phyloP scores from a whole-genome alignment of 2,113 vertebrate species.

The Tupaia tana region DNA sequence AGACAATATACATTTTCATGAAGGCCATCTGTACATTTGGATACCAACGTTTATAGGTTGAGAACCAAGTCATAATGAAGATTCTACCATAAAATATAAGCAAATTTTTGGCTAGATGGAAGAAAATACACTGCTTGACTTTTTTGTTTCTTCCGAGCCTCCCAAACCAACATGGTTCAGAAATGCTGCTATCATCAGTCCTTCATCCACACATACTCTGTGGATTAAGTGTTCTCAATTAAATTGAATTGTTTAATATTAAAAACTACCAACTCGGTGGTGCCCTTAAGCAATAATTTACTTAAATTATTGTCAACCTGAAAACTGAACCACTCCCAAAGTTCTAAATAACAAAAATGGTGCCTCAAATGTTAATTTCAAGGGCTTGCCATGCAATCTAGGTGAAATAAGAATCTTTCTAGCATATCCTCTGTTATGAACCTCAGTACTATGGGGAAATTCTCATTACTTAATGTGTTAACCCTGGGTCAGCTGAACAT shows the following conservation, averaged over 20 bases:
- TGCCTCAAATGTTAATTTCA: background rate
- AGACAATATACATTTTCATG: background rate
- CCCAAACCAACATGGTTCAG: background rate
- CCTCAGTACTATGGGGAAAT: background rate
- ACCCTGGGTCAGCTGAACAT: background rate
- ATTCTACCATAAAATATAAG: background rate
- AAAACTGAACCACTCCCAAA: background rate
- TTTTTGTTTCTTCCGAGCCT: background rate
- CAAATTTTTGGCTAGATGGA: background rate
- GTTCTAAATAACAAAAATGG: constrained; percentile 34
- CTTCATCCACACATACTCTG: background rate
- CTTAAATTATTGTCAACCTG: background rate
- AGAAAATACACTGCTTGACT: background rate
- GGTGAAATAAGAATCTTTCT: background rate
- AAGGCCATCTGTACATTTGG: background rate
- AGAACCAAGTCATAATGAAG: background rate
- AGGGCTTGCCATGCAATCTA: background rate
- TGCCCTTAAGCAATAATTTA: background rate
- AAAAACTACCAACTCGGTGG: background rate
- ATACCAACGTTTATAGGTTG: background rate
- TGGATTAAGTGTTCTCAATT: background rate
- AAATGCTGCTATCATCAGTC: background rate
- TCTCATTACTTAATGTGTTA: background rate
- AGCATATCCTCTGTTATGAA: background rate
- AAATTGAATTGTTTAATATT: constrained; percentile 1